These are phyloP conservation scores for Unio delphinus DNA, from an alignment of 2,888 invertebrate species.

Conservation along the genomic window DNA sequence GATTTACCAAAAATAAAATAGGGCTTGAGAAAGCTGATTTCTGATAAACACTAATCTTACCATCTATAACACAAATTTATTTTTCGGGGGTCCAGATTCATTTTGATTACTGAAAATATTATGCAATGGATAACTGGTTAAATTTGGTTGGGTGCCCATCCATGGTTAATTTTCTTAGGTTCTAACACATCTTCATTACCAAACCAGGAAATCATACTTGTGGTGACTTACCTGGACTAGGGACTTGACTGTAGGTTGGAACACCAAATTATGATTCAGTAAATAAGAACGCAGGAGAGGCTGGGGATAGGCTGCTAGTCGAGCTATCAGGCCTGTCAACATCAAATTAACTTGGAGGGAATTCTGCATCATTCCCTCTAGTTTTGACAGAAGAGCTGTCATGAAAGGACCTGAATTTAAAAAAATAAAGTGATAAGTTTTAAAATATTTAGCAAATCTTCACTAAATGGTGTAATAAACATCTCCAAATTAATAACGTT, in stretches of 20 bases:
- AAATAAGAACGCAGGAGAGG: conserved; percentile 90
- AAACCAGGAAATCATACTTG: not conserved
- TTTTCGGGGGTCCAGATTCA: no score
- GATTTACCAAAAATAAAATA: no score
- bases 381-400: conserved; percentile 83
- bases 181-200: not conserved
- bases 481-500: no score
- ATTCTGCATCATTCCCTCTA: conserved; percentile 87
- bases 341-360: conserved; percentile 89
- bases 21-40: no score
- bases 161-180: not conserved
- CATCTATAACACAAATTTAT: no score
- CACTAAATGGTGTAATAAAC: no score
- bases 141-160: not conserved
- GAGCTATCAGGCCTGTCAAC: conserved; percentile 88
- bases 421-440: not conserved
- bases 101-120: no score
- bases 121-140: no score
- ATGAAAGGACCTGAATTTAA: conserved; percentile 80
- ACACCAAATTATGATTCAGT: conserved; percentile 86
- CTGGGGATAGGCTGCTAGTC: conserved; percentile 90
- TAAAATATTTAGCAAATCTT: no score
- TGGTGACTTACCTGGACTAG: conserved; percentile 82
- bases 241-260: conserved; percentile 92
- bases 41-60: no score